phyloP scores from a whole-genome alignment of 2,113 vertebrate genomes.

The Nerophis ophidion region DNA sequence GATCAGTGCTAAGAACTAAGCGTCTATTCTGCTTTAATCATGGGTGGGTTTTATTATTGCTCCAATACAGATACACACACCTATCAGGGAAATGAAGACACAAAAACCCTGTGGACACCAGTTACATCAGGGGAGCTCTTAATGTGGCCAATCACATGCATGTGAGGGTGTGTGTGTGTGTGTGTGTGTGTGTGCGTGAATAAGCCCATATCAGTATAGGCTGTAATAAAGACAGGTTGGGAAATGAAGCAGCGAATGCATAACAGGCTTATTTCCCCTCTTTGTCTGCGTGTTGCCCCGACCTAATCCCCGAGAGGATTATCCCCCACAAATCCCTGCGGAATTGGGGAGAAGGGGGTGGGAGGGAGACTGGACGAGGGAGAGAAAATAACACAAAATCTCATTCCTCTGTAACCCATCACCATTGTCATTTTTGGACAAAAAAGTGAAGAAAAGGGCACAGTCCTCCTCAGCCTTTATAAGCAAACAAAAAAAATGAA shows the following conservation, averaged over 20 bases:
- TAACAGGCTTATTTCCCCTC: slow-evolving; percentile 74
- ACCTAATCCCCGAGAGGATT: slow-evolving; percentile 73
- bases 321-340: slow-evolving; percentile 68
- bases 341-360: slow-evolving; percentile 64
- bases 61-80: slow-evolving; percentile 64
- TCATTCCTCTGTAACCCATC: slow-evolving; percentile 55
- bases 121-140: slow-evolving; percentile 65
- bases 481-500: slow-evolving; percentile 45
- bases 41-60: slow-evolving; percentile 71
- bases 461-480: slow-evolving; percentile 40
- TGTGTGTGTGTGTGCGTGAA: slow-evolving; percentile 52
- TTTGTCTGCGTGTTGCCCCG: slow-evolving; percentile 72
- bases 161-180: slow-evolving; percentile 39
- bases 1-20: slow-evolving; percentile 68
- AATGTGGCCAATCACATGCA: slow-evolving; percentile 65
- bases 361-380: slow-evolving; percentile 16
- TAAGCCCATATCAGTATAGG: slow-evolving; percentile 68
- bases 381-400: slow-evolving; percentile 45
- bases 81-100: slow-evolving; percentile 64
- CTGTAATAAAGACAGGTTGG: slow-evolving; percentile 74
- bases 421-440: slow-evolving; percentile 54
- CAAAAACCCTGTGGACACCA: slow-evolving; percentile 59
- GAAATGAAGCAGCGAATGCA: slow-evolving; percentile 73
- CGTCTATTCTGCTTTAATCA: slow-evolving; percentile 71
- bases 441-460: slow-evolving; percentile 21